Evolutionary conservation across 1,140 invertebrate species (phyloP).

Genomic region (Diprion similis): DNA sequence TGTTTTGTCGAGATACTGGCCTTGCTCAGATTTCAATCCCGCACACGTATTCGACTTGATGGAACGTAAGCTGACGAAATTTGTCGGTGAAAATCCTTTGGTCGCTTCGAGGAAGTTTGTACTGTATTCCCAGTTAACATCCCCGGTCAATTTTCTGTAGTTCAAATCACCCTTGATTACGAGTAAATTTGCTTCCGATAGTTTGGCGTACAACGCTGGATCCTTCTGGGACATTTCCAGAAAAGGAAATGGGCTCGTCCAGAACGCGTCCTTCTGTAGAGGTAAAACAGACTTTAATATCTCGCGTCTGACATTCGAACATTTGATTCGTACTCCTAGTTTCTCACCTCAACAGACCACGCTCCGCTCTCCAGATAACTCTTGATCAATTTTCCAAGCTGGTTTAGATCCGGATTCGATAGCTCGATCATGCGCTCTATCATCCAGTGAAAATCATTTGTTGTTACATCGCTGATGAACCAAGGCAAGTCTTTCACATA

Average conservation of each 20-base stretch:
- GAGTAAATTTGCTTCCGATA: conserved; percentile 71
- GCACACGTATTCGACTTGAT: conserved; percentile 87
- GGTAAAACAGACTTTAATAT: background rate
- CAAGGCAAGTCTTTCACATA: conserved; percentile 88
- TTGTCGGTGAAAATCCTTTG: conserved; percentile 80
- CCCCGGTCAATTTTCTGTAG: conserved; percentile 88
- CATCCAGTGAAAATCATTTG: conserved; percentile 74
- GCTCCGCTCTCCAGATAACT: conserved; percentile 58
- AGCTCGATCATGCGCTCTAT: conserved; percentile 49
- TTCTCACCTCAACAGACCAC: conserved; percentile 44
- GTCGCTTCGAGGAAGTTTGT: conserved; percentile 72
- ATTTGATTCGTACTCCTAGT: conserved; percentile 17
- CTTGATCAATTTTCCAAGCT: conserved; percentile 63
- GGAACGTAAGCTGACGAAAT: conserved; percentile 79
- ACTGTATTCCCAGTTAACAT: conserved; percentile 77
- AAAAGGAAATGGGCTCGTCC: conserved; percentile 82
- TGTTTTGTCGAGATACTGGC: conserved; percentile 63
- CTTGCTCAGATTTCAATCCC: conserved; percentile 70
- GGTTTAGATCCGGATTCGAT: conserved; percentile 33
- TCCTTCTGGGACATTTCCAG: conserved; percentile 74
- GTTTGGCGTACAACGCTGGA: conserved; percentile 70
- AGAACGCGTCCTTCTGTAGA: conserved; percentile 71
- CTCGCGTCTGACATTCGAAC: background rate
- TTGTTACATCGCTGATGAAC: conserved; percentile 90
- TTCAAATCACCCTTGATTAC: conserved; percentile 95